Base-by-base conservation (phyloP, 1,140 invertebrate genomes). In the Augochlora pura region DNA sequence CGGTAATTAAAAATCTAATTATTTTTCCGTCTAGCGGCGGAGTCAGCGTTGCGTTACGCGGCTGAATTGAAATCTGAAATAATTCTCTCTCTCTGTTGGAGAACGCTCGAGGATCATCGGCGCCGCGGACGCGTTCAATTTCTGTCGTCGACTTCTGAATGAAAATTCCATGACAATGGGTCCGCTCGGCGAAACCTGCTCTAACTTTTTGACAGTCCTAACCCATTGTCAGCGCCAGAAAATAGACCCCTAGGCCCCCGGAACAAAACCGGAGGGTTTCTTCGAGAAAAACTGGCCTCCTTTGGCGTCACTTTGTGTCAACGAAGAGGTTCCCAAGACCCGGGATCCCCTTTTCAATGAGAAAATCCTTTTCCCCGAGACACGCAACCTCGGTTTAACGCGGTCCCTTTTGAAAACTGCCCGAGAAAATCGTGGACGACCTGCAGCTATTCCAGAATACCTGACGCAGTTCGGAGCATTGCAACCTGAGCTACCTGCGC, bases 1-100 rank as follows among this genome's bases (percentile, higher is more conserved):
- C 27, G 32, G 63, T 79, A 79, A 79, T 79, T 74, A 73, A 79
- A 79, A 79, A 79, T 79, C 77, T 79, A 79, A 79, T 79, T 79
- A 79, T 74, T 79, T 78, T 64, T 77, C 67, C 70, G 57, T 23
- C 46, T 32, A 42, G 42, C 42, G 38, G 42, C 4, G 63, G 32
- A 71, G 63, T 77, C 68, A 39, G 46, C 12, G 67, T 60, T 18
- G 10, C 9, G 59, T 69, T 60, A 42, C 6, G 25, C 6, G 14
- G 12, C 27, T 16, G 52, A 18, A 2, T 21, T 10, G 14, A 12
- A 62, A 70, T 70, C 9, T 32, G 67, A 70, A 69, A 62, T 21
- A 39, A 46, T 46, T 46, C 42, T 14, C 59, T 60, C 54, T 32
- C 7, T 49, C 3, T 60, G 2, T 25, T 27, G 67, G 32, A 39